Evolutionary conservation across 2,113 vertebrate species (phyloP).

Genomic region (Myotis brandtii): DNA sequence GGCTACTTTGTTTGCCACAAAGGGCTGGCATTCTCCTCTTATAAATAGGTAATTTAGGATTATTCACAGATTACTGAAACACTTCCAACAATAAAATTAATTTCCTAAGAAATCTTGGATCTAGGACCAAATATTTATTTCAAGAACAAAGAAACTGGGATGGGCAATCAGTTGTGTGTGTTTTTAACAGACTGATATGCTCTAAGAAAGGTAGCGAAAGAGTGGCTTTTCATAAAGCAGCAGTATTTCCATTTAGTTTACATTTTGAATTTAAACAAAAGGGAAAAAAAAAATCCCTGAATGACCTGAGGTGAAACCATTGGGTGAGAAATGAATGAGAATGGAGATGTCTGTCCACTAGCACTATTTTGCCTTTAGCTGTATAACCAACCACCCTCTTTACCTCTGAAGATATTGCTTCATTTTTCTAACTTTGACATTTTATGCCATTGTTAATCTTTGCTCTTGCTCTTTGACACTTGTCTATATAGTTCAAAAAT

Average conservation of each 20-base stretch:
- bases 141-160: neutral
- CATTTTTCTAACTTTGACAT: neutral
- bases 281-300: neutral
- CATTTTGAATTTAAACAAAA: neutral
- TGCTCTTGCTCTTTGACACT: neutral
- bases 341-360: too few relatives aligned
- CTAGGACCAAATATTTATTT: neutral
- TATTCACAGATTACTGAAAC: constrained; percentile 21
- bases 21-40: neutral
- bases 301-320: neutral
- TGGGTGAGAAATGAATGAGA: neutral
- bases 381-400: neutral
- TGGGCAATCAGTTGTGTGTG: neutral
- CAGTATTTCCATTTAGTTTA: neutral
- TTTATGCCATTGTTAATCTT: neutral
- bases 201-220: neutral
- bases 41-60: neutral
- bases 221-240: neutral
- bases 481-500: neutral
- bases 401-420: neutral
- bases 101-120: neutral
- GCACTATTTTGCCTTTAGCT: neutral
- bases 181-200: neutral
- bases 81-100: neutral
- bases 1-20: neutral